Percentiles rank a stretch among this genome's conserved stretches.
Evolutionary conservation across 2,113 vertebrate genomes (phyloP).

Genomic region (Climacteris rufus): DNA sequence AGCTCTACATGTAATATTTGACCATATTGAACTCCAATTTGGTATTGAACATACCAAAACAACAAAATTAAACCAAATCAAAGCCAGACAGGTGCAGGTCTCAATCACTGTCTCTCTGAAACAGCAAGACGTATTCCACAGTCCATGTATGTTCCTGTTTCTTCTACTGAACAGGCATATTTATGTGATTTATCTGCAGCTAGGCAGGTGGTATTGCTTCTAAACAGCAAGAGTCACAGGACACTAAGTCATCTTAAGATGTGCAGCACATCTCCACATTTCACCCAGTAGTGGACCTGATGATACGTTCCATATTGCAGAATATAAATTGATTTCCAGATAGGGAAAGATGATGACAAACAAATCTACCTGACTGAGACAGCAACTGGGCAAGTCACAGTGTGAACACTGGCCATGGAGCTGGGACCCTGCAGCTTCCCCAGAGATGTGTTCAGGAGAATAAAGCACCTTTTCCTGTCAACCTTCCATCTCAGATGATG

Average conservation of each 20-base stretch:
- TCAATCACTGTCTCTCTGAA: not conserved
- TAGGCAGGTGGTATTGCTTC: not conserved
- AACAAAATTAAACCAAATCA: not conserved
- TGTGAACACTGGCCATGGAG: not conserved
- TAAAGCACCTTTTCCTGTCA: not conserved
- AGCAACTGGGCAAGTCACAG: not conserved
- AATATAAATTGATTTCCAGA: not conserved
- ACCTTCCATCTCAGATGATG: not conserved
- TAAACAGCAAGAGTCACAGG: not conserved
- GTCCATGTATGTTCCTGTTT: not conserved
- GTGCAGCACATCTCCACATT: not conserved
- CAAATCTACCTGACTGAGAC: not conserved
- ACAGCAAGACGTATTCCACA: not conserved
- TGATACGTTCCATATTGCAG: not conserved
- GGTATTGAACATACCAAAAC: not conserved
- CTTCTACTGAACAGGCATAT: not conserved
- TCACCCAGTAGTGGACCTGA: not conserved
- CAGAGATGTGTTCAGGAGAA: not conserved
- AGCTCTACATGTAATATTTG: not conserved
- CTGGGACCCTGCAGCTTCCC: not conserved
- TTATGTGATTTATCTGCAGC: not conserved
- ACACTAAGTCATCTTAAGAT: not conserved
- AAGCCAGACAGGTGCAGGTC: fast-evolving
- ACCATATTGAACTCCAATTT: not conserved
- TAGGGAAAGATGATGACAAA: not conserved